Evolutionary conservation across 2,888 invertebrate genomes (phyloP).

Genomic region (Drosophila kanekoi): DNA sequence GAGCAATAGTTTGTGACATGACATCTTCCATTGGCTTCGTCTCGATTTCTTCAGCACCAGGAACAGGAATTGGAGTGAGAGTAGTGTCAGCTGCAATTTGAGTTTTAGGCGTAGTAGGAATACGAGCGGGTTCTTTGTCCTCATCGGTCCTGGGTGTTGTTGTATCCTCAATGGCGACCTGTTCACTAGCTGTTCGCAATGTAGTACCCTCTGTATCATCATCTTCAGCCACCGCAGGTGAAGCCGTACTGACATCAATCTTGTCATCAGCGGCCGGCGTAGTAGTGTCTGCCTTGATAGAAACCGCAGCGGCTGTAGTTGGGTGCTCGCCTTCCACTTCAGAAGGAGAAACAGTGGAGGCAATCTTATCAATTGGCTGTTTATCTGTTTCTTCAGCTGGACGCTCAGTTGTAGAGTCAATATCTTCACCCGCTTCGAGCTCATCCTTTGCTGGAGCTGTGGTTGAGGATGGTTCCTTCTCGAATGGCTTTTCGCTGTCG

Average conservation of each 20-base stretch:
- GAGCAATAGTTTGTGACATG: conserved; percentile 54
- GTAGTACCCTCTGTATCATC: conserved; percentile 56
- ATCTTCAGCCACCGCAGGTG: conserved; percentile 35
- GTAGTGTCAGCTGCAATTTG: conserved; percentile 41
- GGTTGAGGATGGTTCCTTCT: conserved; percentile 37
- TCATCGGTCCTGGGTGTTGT: conserved; percentile 43
- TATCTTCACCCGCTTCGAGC: conserved; percentile 30
- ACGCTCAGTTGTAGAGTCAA: conserved; percentile 33
- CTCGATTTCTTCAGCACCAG: conserved; percentile 46
- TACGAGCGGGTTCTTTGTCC: conserved; percentile 36
- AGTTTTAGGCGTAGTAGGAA: conserved; percentile 34
- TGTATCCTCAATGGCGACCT: conserved; percentile 11
- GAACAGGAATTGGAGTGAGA: conserved; percentile 28
- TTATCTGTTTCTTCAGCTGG: conserved; percentile 38
- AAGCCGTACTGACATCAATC: conserved; percentile 32
- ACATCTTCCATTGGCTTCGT: conserved; percentile 62
- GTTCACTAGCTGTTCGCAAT: conserved; percentile 21
- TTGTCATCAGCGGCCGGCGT: conserved; percentile 29
- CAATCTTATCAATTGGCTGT: conserved; percentile 34
- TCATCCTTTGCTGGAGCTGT: conserved; percentile 38
- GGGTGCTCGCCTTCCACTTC: conserved; percentile 33
- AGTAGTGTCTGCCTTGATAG: conserved; percentile 29
- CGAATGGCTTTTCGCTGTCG: conserved; percentile 26
- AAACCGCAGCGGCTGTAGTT: conserved; percentile 19
- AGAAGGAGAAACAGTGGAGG: conserved; percentile 22